A percentile compares a stretch with the other conserved stretches of the same genome.
Evolutionary conservation across 2,888 invertebrate genomes (phyloP).

Genomic region (Machimus rusticus): DNA sequence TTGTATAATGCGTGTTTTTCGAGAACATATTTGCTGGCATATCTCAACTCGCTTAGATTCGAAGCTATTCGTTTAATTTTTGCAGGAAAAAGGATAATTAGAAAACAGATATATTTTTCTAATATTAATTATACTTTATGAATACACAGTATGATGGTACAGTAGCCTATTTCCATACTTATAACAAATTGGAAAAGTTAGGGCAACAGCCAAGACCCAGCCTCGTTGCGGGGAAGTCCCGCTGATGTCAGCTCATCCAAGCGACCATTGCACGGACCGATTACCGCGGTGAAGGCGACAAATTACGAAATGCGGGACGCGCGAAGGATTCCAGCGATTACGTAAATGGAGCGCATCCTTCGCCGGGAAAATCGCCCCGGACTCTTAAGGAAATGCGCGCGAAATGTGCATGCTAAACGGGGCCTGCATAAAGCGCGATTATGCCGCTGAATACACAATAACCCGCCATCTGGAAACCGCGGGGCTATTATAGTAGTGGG

Average conservation of each 20-base stretch:
- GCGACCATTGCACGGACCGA: neutral
- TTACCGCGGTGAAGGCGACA: neutral
- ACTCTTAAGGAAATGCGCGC: neutral
- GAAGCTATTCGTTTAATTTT: too few species aligned
- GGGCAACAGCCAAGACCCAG: neutral
- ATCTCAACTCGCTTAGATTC: too few species aligned
- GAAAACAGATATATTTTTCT: too few species aligned
- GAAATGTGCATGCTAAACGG: conserved; percentile 10
- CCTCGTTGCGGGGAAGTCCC: neutral
- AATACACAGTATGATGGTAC: too few species aligned
- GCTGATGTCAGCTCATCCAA: neutral
- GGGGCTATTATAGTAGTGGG: neutral
- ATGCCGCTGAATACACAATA: neutral
- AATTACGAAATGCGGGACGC: neutral
- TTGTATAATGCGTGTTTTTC: too few species aligned
- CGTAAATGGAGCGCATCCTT: neutral
- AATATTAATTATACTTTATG: too few species aligned
- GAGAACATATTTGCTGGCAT: too few species aligned
- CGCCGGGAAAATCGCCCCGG: neutral
- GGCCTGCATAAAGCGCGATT: conserved; percentile 14
- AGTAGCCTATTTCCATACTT: neutral
- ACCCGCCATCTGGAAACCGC: neutral
- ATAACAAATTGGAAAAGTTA: neutral
- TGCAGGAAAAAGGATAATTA: too few species aligned
- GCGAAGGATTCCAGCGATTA: neutral